These are phyloP conservation scores for Capromys pilorides DNA, from an alignment of 2,797 vertebrate species.

Conservation along the genomic window DNA sequence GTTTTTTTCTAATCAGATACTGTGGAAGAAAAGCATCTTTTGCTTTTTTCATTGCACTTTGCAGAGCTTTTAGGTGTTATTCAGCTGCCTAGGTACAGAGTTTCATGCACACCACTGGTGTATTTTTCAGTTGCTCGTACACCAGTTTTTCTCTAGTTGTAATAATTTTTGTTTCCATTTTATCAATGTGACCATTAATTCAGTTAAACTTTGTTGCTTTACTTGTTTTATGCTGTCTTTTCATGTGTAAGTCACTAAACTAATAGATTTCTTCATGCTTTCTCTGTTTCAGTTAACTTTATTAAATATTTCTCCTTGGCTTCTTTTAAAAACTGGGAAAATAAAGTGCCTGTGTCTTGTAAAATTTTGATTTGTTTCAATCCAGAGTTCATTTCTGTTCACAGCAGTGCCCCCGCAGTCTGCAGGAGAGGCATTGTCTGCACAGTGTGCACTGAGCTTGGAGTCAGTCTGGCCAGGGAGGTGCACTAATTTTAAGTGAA, in stretches of 20 bases:
- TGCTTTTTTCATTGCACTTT: conserved; percentile 72
- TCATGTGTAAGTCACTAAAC: conserved; percentile 69
- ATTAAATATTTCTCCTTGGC: conserved; percentile 79
- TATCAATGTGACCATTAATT: conserved; percentile 69
- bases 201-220: conserved; percentile 72
- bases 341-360: conserved; percentile 88
- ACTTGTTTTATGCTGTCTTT: conserved; percentile 70
- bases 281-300: conserved; percentile 73
- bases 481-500: conserved; percentile 69
- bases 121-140: conserved; percentile 71
- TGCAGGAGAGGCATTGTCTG: conserved; percentile 53
- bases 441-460: neutral
- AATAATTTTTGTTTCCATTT: conserved; percentile 78
- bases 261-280: conserved; percentile 68
- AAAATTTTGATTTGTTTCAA: conserved; percentile 75
- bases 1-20: conserved; percentile 84
- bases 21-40: conserved; percentile 82
- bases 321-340: conserved; percentile 84
- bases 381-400: conserved; percentile 71
- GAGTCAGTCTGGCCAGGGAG: neutral
- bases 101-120: conserved; percentile 68
- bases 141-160: conserved; percentile 66
- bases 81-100: conserved; percentile 53
- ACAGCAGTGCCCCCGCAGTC: conserved; percentile 45
- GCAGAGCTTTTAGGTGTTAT: conserved; percentile 74